Percentiles rank a stretch among this genome's conserved stretches.
These are phyloP conservation scores for Machimus rusticus DNA, from an alignment of 2,888 invertebrate species.

Conservation along the genomic window DNA sequence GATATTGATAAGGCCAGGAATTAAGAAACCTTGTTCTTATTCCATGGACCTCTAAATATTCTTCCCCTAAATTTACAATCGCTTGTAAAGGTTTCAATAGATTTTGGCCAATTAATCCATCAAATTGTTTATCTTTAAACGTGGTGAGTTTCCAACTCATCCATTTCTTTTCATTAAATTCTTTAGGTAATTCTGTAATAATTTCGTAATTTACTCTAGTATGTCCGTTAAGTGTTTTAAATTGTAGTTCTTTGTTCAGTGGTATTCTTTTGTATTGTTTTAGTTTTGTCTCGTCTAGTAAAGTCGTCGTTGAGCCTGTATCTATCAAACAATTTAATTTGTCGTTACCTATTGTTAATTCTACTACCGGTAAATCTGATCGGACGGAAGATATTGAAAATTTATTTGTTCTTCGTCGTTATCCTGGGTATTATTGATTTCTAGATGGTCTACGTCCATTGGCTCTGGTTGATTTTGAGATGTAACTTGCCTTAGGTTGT, in stretches of 20 bases:
- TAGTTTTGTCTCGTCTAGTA: constrained; percentile 42
- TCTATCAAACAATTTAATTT: constrained; percentile 42
- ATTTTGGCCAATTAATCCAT: constrained; percentile 45
- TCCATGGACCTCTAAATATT: constrained; percentile 34
- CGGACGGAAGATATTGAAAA: constrained; percentile 45
- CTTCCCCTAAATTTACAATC: constrained; percentile 42
- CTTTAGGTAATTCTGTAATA: constrained; percentile 41
- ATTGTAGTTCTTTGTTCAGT: constrained; percentile 37
- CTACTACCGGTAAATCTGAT: constrained; percentile 44
- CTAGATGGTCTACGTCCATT: constrained; percentile 45
- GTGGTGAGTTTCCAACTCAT: constrained; percentile 29
- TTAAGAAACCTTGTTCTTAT: constrained; percentile 36
- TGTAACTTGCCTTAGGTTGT: background rate
- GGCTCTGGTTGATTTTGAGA: background rate
- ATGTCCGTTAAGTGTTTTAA: constrained; percentile 41
- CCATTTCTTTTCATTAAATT: constrained; percentile 45
- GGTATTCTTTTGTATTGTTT: constrained; percentile 42
- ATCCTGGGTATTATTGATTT: background rate
- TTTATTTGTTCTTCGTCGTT: constrained; percentile 42
- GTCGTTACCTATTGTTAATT: constrained; percentile 43
- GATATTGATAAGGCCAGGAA: constrained; percentile 25
- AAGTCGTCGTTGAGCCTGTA: constrained; percentile 44
- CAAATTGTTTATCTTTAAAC: constrained; percentile 28
- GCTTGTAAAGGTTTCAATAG: constrained; percentile 44
- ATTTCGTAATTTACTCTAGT: constrained; percentile 41